Percentiles rank a stretch among this genome's conserved stretches.
phyloP scores from a whole-genome alignment of 2,888 invertebrate species.

The Lasioglossum malachurum region DNA sequence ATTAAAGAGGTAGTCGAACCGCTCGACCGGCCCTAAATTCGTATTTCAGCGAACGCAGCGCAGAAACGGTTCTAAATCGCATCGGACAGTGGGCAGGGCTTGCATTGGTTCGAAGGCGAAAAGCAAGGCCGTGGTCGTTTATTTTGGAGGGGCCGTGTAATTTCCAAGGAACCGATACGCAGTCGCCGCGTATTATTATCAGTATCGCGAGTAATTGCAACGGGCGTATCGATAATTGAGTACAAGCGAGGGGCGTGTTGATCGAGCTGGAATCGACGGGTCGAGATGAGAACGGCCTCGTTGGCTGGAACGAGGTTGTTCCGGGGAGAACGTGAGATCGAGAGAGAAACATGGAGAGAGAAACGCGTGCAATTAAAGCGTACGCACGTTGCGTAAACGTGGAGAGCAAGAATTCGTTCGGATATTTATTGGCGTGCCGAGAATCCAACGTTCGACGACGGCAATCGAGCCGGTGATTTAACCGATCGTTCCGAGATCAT shows the following conservation, averaged over 20 bases:
- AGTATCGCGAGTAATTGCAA: constrained; percentile 66
- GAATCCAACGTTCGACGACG: constrained; percentile 32
- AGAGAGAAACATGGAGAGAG: constrained; percentile 35
- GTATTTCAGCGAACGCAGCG: not conserved
- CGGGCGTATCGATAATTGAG: constrained; percentile 69
- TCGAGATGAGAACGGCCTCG: constrained; percentile 18
- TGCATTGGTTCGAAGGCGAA: not conserved
- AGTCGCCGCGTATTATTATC: constrained; percentile 63
- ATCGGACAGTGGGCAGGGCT: not conserved
- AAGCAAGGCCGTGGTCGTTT: constrained; percentile 17
- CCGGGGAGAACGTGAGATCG: constrained; percentile 3
- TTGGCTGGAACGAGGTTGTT: not conserved
- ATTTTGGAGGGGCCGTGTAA: constrained; percentile 60
- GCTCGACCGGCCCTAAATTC: not conserved
- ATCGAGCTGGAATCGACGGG: constrained; percentile 62
- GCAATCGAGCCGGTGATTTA: constrained; percentile 69
- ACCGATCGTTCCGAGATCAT: constrained; percentile 28
- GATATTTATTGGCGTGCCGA: constrained; percentile 62
- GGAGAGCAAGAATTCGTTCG: constrained; percentile 49
- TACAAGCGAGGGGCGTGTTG: constrained; percentile 72
- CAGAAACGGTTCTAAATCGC: not conserved
- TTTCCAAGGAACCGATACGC: constrained; percentile 61
- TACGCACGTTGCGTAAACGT: constrained; percentile 51
- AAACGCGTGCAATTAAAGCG: constrained; percentile 64
- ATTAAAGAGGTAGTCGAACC: not conserved